Conservation (phyloP, 2,888 invertebrate genomes). For the Harpagoxenus sublaevis region DNA sequence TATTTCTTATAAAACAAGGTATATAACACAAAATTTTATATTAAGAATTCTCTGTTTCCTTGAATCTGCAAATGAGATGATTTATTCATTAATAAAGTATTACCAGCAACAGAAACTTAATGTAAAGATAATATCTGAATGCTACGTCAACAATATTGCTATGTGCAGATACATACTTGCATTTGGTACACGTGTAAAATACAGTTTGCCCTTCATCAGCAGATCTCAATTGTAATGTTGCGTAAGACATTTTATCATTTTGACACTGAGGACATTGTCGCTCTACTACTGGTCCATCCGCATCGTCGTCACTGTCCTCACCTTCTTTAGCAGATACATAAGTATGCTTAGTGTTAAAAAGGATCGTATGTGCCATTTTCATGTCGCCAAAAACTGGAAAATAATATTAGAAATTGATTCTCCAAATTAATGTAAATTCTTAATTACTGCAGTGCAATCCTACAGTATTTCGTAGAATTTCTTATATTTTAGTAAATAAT, state of each 20-base stretch:
- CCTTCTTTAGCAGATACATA: slow-evolving; percentile 84
- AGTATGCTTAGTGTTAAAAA: slow-evolving; percentile 89
- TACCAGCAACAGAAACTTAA: slow-evolving; percentile 30
- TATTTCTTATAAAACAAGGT: neutral
- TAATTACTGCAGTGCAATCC: neutral
- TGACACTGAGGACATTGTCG: slow-evolving; percentile 95
- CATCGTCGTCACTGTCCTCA: slow-evolving; percentile 82
- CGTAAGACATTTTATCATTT: slow-evolving; percentile 97
- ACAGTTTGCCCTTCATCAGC: slow-evolving; percentile 99
- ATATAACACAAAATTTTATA: slow-evolving; percentile 35
- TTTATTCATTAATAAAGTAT: slow-evolving; percentile 2
- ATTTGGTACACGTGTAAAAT: slow-evolving; percentile 98
- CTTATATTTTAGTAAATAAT: neutral
- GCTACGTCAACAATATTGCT: neutral
- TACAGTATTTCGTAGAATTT: neutral
- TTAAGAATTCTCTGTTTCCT: slow-evolving; percentile 90
- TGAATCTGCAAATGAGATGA: slow-evolving; percentile 87
- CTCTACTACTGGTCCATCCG: slow-evolving; percentile 94
- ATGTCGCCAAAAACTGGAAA: slow-evolving; percentile 89
- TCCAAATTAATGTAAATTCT: neutral
- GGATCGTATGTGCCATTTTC: slow-evolving; percentile 90
- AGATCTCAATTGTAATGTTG: slow-evolving; percentile 97
- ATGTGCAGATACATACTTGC: slow-evolving; percentile 90
- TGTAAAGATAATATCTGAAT: neutral
- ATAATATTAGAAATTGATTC: slow-evolving; percentile 54